Evolutionary conservation across 2,888 invertebrate genomes (phyloP).

Genomic region (Ennomos quercinarius): DNA sequence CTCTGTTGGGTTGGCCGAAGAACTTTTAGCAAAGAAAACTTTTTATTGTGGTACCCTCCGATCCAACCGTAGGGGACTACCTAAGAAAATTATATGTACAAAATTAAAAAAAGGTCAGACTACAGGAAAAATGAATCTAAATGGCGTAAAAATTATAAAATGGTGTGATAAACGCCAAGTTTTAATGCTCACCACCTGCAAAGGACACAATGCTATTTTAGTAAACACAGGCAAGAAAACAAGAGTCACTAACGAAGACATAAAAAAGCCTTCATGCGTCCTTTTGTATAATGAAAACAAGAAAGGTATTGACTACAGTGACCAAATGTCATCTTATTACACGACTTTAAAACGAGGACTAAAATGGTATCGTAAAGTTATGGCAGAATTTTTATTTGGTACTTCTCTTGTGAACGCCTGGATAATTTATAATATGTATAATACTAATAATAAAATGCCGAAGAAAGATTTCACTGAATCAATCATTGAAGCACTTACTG

Average conservation of each 20-base stretch:
- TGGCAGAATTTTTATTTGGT: constrained; percentile 37
- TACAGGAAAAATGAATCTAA: constrained; percentile 22
- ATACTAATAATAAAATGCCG: not conserved
- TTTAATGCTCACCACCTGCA: constrained; percentile 32
- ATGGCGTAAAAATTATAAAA: constrained; percentile 38
- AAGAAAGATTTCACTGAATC: constrained; percentile 7
- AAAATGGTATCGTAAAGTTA: constrained; percentile 40
- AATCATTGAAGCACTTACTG: constrained; percentile 5
- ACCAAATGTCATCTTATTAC: constrained; percentile 42
- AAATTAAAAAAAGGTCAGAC: constrained; percentile 36
- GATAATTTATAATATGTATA: not conserved
- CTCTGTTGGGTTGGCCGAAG: constrained; percentile 31
- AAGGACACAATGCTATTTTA: constrained; percentile 22
- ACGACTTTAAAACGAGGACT: constrained; percentile 34
- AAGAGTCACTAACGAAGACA: constrained; percentile 6
- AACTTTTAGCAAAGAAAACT: constrained; percentile 32
- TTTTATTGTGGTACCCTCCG: constrained; percentile 33
- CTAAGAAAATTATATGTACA: constrained; percentile 24
- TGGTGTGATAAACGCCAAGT: constrained; percentile 37
- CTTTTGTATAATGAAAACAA: constrained; percentile 32
- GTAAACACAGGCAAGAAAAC: constrained; percentile 22
- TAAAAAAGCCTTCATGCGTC: constrained; percentile 6
- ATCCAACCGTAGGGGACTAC: constrained; percentile 28
- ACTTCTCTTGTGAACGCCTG: constrained; percentile 33
- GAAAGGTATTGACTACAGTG: constrained; percentile 37